These are phyloP conservation scores for Ischnus inquisitorius DNA, from an alignment of 2,888 invertebrate genomes.

Conservation along the genomic window DNA sequence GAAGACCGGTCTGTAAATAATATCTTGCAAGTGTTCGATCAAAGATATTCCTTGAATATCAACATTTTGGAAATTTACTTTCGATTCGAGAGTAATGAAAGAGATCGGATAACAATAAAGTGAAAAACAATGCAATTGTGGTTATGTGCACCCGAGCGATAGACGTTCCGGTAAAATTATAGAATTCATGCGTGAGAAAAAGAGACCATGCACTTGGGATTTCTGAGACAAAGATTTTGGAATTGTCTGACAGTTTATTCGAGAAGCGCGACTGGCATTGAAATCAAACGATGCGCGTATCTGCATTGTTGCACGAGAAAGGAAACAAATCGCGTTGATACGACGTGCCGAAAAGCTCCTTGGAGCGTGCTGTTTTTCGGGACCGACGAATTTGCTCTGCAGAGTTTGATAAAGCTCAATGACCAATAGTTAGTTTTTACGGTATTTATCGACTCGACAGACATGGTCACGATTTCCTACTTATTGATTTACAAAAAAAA, in stretches of 20 bases:
- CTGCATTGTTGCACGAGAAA: neutral
- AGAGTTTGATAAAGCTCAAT: slow-evolving; percentile 90
- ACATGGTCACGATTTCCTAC: neutral
- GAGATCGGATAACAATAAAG: neutral
- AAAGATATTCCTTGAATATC: neutral
- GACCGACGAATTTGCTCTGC: slow-evolving; percentile 93
- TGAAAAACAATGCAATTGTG: slow-evolving; percentile 27
- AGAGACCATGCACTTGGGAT: slow-evolving; percentile 48
- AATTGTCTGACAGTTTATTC: slow-evolving; percentile 32
- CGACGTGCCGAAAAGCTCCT: slow-evolving; percentile 72
- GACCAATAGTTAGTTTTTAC: slow-evolving; percentile 88
- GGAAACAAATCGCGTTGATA: neutral
- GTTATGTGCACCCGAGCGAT: slow-evolving; percentile 43
- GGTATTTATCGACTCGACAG: neutral
- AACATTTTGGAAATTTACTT: neutral
- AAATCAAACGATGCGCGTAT: slow-evolving; percentile 16
- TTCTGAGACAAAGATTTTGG: slow-evolving; percentile 40
- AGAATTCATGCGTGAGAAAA: slow-evolving; percentile 42
- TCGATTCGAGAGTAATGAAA: neutral
- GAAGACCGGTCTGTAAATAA: neutral
- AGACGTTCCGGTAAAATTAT: slow-evolving; percentile 44
- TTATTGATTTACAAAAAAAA: neutral
- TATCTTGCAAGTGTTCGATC: neutral
- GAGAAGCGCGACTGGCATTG: neutral
- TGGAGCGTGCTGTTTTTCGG: slow-evolving; percentile 94